Base-by-base conservation (phyloP, 1,140 invertebrate genomes). In the Brachionus manjavacas region DNA sequence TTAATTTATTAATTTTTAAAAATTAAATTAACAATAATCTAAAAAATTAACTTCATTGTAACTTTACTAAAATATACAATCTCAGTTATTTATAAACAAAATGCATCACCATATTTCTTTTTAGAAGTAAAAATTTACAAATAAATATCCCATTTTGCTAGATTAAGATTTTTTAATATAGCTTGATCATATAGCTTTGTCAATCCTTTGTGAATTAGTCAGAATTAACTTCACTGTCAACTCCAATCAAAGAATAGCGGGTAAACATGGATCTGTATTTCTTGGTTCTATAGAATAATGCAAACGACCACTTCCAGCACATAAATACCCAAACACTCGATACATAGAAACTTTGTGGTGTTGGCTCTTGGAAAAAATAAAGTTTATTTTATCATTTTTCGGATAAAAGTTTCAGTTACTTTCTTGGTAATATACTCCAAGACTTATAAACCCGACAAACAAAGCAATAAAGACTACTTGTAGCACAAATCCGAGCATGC, bases 221-320 rank as follows among this genome's bases (percentile, higher is more conserved):
- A 1, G 79, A 81, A 46, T 64, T 81, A 11, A 81, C 35, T 68
- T 81, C 79, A 20, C 79, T 46, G 46, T 81, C 79, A 25, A 64
- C 79, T 12, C 79, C 79, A 25, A 81, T 81, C 3, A 81, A 12
- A 11, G 79, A 81, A 81, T 81, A 81, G 12, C 79, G 49, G 23
- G 79, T 81, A 14, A 81, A 81, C 79, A 81, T 81, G 23, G 79
- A 60, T 43, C 79, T 35, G 25, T 64, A 81, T 68, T 81, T 81
- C 39, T 31, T 81, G 11, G 79, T 81, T 64, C 79, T 81, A 23
- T 81, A 64, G 41, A 81, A 81, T 6, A 81, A 16, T 4, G 31
- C 41, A 68, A 81, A 81, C 4, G 79, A 60, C 79, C 79, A 81
- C n/a, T 81, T 81, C 79, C 79, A 81, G 25, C 31, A 31, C 79